A percentile compares a stretch with the other conserved stretches of the same genome.
Conservation (phyloP, 2,888 invertebrate genomes). For the Philopedon plagiatum region DNA sequence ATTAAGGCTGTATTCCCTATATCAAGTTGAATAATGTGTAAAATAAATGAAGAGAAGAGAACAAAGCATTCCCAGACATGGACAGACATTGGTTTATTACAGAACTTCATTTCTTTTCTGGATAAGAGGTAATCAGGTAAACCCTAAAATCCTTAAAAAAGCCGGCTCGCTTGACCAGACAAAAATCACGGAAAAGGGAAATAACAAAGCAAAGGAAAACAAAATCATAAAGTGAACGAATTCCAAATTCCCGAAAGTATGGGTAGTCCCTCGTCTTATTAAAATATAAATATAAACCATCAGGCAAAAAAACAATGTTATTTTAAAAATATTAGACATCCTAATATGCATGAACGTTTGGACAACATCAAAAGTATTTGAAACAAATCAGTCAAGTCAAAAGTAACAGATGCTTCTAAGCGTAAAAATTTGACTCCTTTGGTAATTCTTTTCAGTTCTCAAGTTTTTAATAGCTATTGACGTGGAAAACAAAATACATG, state of each 20-base stretch:
- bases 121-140: no score
- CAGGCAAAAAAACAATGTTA: neutral
- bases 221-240: neutral
- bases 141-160: no score
- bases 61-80: no score
- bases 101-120: no score
- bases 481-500: constrained; percentile 25
- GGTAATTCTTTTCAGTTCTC: constrained; percentile 36
- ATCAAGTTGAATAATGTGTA: no score
- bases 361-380: constrained; percentile 12
- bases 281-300: neutral
- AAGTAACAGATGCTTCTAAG: constrained; percentile 1
- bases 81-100: no score
- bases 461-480: constrained; percentile 22
- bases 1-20: no score
- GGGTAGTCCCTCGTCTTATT: neutral
- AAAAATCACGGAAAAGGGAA: no score
- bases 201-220: neutral
- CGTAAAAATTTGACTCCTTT: constrained; percentile 31
- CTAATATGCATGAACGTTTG: constrained; percentile 30
- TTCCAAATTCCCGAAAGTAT: neutral
- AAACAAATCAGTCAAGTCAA: constrained; percentile 15
- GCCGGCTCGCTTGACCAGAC: no score
- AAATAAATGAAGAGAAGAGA: no score
- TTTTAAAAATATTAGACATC: neutral